These are phyloP conservation scores for Cassiopea andromeda DNA, from an alignment of 30 jellyfish, hydroid and myxozoan genomes.

Conservation along the genomic window DNA sequence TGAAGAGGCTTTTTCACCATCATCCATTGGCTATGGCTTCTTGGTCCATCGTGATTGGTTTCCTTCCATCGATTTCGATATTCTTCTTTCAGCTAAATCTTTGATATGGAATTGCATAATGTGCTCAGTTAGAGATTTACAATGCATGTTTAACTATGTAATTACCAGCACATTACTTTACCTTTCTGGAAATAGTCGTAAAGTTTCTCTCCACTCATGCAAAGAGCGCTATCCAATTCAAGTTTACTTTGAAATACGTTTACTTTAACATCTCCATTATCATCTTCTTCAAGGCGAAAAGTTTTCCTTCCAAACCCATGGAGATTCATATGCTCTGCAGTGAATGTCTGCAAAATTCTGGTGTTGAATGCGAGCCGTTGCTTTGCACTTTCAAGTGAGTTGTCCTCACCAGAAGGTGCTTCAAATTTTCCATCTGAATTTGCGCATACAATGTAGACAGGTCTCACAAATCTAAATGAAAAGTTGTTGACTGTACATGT, in stretches of 20 bases:
- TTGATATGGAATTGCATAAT: too few relatives aligned
- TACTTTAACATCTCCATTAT: conserved; percentile 54
- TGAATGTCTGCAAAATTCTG: conserved; percentile 81
- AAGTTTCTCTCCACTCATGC: conserved; percentile 82
- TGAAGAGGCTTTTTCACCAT: too few relatives aligned
- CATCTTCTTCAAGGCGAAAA: conserved; percentile 75
- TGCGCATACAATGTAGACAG: conserved; percentile 79
- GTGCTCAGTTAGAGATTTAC: too few relatives aligned
- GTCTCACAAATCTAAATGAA: conserved; percentile 62
- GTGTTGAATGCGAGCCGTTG: conserved; percentile 81
- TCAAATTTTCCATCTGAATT: conserved; percentile 82
- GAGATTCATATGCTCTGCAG: conserved; percentile 76
- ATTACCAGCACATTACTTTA: background rate
- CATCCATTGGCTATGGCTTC: too few relatives aligned
- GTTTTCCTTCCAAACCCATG: conserved; percentile 84
- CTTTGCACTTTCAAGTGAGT: conserved; percentile 76
- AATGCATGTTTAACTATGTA: too few relatives aligned
- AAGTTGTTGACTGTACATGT: background rate
- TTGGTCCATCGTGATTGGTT: too few relatives aligned
- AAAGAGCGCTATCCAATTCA: conserved; percentile 60
- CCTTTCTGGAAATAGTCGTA: conserved; percentile 77
- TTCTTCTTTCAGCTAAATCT: too few relatives aligned
- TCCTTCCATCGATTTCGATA: too few relatives aligned
- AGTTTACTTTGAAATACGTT: conserved; percentile 76
- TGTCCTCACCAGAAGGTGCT: conserved; percentile 75